These are phyloP conservation scores for Thamnophis sirtalis DNA, from an alignment of 2,113 vertebrate genomes.

Conservation along the genomic window DNA sequence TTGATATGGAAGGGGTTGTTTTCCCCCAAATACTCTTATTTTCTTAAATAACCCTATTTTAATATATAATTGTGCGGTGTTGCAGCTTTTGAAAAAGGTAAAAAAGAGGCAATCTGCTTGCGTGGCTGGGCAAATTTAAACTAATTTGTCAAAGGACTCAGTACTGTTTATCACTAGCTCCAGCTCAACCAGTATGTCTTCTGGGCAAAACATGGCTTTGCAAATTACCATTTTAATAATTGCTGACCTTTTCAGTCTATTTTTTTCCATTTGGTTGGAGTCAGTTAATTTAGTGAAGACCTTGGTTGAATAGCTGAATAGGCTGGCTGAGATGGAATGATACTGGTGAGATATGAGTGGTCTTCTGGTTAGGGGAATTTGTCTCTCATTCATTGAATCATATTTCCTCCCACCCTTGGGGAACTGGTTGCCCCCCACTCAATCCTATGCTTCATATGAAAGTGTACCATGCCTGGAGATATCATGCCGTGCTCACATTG, in stretches of 20 bases:
- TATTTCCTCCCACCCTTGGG: neutral
- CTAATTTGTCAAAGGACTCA: neutral
- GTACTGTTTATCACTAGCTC: neutral
- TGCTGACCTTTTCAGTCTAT: no score
- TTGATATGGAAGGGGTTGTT: neutral
- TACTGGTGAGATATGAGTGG: neutral
- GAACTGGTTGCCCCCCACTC: neutral
- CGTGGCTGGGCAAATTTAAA: neutral
- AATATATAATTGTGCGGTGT: neutral
- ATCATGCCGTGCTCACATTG: neutral
- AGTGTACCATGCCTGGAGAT: neutral
- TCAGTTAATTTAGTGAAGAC: neutral
- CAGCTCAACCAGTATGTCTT: neutral
- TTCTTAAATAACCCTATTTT: neutral
- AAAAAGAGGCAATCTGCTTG: neutral
- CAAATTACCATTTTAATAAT: neutral
- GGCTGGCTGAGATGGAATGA: neutral
- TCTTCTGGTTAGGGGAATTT: no score
- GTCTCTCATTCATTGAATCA: neutral
- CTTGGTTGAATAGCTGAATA: neutral
- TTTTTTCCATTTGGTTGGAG: neutral
- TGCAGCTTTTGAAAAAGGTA: neutral
- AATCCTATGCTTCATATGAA: neutral
- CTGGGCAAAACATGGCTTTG: neutral
- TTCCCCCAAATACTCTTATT: neutral